These are phyloP conservation scores for Columba livia DNA, from an alignment of 2,113 vertebrate species.

Conservation along the genomic window DNA sequence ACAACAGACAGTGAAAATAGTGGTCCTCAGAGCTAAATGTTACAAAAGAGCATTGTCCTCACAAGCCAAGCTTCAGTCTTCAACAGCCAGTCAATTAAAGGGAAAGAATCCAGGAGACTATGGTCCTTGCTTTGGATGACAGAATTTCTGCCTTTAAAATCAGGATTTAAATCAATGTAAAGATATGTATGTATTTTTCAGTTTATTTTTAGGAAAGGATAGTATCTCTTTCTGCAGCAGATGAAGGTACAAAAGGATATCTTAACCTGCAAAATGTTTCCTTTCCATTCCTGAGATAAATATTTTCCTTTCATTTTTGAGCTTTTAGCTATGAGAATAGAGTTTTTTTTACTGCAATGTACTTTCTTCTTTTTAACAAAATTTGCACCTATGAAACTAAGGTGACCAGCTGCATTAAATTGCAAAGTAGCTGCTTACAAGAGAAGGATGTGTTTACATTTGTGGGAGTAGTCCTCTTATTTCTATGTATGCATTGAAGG, in stretches of 20 bases:
- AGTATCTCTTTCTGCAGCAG: not conserved
- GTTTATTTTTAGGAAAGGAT: not conserved
- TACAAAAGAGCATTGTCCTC: not conserved
- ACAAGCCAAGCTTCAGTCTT: not conserved
- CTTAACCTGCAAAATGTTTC: not conserved
- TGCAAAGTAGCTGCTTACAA: not conserved
- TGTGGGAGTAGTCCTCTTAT: not conserved
- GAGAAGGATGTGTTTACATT: not conserved
- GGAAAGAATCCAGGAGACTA: not conserved
- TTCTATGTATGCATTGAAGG: not conserved
- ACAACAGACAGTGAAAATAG: not conserved
- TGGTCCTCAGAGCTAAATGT: not conserved
- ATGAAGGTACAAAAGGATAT: not conserved
- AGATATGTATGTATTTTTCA: not conserved
- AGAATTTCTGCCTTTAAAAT: not conserved
- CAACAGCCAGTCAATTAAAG: not conserved
- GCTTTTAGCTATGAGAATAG: not conserved
- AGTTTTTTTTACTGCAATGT: not conserved
- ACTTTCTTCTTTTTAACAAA: not conserved
- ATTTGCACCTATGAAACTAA: not conserved
- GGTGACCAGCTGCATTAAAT: not conserved
- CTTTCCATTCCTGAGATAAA: not conserved
- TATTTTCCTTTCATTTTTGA: not conserved
- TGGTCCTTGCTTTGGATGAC: not conserved
- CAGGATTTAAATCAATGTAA: not conserved